Percentiles rank a stretch among this genome's conserved stretches.
phyloP scores from a whole-genome alignment of 2,797 vertebrate genomes.

The Phataginus tricuspis region DNA sequence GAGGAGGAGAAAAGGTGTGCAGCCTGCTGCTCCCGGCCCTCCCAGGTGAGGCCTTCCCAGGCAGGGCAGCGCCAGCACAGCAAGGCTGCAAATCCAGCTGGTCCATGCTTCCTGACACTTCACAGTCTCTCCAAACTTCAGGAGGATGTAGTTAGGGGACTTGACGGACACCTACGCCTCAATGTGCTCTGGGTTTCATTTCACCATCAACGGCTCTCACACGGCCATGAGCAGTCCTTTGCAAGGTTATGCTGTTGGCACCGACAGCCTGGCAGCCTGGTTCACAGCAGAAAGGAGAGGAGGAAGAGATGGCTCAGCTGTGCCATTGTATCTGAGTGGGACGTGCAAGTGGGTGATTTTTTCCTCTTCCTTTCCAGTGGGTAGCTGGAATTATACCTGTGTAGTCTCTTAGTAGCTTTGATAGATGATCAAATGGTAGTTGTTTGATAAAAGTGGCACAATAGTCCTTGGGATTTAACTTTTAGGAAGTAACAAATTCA shows the following conservation, averaged over 20 bases:
- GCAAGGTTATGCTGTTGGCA: neutral
- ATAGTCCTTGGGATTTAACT: neutral
- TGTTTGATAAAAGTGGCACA: neutral
- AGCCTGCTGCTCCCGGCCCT: neutral
- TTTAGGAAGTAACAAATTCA: neutral
- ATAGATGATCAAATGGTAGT: neutral
- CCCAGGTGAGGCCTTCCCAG: too few species aligned
- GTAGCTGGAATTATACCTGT: neutral
- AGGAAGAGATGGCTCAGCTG: neutral
- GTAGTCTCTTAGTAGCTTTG: neutral
- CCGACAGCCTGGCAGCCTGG: neutral
- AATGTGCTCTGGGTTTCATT: neutral
- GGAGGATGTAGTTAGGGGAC: neutral
- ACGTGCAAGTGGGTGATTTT: neutral
- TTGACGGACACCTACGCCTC: neutral
- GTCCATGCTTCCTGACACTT: neutral
- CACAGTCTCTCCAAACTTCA: neutral
- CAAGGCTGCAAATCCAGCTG: neutral
- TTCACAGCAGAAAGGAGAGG: neutral
- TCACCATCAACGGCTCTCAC: neutral
- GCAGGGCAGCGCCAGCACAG: neutral
- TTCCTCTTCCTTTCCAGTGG: neutral
- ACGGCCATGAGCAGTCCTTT: neutral
- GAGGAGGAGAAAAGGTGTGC: neutral
- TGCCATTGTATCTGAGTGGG: neutral